Percentiles rank a stretch among this genome's conserved stretches.
phyloP scores from a whole-genome alignment of 1,140 invertebrate genomes.

The Homarus americanus region DNA sequence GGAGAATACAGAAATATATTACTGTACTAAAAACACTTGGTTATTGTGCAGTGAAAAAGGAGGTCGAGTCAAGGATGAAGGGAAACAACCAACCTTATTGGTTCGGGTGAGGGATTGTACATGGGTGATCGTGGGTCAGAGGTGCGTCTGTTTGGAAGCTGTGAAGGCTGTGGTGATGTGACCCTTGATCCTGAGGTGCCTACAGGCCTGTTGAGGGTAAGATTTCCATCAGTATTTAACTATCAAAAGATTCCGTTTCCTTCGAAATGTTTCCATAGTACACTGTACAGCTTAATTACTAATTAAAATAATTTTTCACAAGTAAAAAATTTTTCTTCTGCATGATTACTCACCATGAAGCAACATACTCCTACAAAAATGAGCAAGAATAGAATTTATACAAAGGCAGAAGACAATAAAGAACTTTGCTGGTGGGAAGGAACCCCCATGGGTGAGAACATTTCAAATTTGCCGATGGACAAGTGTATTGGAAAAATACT shows the following conservation, averaged over 20 bases:
- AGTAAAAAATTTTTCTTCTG: not conserved
- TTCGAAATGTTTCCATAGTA: not conserved
- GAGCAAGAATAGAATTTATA: not conserved
- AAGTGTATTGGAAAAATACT: not conserved
- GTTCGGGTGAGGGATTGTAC: constrained; percentile 42
- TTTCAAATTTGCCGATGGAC: not conserved
- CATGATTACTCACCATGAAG: not conserved
- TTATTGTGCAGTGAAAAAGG: too few relatives aligned
- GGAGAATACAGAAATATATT: too few relatives aligned
- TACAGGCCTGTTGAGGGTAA: constrained; percentile 13
- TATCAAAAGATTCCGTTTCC: not conserved
- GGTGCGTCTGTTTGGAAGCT: constrained; percentile 41
- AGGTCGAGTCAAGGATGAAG: not conserved
- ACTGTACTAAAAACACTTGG: too few relatives aligned
- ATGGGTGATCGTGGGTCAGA: constrained; percentile 54
- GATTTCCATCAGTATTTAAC: not conserved
- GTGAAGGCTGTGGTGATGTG: constrained; percentile 33
- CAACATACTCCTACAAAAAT: not conserved
- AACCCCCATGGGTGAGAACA: not conserved
- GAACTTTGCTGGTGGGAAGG: not conserved
- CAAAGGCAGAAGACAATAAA: too few relatives aligned
- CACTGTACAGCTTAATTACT: not conserved
- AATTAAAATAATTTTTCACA: not conserved
- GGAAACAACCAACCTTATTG: constrained; percentile 47
- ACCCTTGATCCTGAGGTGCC: constrained; percentile 22